These are phyloP conservation scores for Scopus umbretta DNA, from an alignment of 2,113 vertebrate species.

Conservation along the genomic window DNA sequence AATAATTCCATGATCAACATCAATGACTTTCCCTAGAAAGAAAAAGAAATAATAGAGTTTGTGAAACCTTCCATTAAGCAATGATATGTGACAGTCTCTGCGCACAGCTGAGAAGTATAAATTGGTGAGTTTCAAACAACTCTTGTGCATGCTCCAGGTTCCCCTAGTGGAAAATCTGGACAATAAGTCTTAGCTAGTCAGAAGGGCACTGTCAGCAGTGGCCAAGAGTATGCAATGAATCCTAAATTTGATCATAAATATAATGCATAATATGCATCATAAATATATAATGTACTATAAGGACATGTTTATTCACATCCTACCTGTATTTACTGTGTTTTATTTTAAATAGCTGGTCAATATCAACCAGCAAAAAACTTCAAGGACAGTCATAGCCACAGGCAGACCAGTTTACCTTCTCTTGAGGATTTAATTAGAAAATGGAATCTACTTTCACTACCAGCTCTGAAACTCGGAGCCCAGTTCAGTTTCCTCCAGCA, in stretches of 20 bases:
- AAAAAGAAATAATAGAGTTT: not conserved
- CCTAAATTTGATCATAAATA: not conserved
- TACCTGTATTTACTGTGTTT: not conserved
- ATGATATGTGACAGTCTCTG: not conserved
- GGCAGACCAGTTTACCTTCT: not conserved
- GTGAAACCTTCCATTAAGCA: not conserved
- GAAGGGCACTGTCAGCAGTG: not conserved
- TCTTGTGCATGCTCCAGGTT: not conserved
- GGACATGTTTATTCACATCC: not conserved
- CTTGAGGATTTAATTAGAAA: not conserved
- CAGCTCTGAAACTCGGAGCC: not conserved
- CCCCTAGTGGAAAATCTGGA: not conserved
- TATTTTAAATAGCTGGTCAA: not conserved
- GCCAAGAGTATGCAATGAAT: not conserved
- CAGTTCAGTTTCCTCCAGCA: not conserved
- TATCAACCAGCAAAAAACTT: not conserved
- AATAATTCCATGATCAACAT: conserved; percentile 95
- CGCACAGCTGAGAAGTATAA: not conserved
- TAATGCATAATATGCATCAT: not conserved
- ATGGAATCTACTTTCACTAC: not conserved
- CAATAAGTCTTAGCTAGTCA: not conserved
- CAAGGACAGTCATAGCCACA: not conserved
- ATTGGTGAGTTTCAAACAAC: not conserved
- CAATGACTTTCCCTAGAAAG: conserved; percentile 87
- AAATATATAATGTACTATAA: not conserved